phyloP scores from a whole-genome alignment of 2,888 invertebrate genomes.

The Harmothoe impar region DNA sequence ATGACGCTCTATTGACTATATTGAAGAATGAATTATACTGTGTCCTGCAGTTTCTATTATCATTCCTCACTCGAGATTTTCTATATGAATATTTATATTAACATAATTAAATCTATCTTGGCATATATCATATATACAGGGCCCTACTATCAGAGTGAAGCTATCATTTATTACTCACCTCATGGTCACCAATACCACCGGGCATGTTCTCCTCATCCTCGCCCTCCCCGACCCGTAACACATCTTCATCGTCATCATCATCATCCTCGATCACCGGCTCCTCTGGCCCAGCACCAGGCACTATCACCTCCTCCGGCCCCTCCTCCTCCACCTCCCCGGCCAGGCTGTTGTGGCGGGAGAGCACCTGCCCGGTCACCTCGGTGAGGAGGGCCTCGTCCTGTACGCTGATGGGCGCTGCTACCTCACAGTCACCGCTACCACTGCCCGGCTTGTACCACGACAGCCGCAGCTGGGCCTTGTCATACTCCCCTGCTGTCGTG shows the following conservation, averaged over 20 bases:
- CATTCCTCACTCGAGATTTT: too few species aligned
- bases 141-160: too few species aligned
- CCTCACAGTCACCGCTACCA: neutral
- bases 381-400: slow-evolving; percentile 36
- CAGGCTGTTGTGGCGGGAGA: slow-evolving; percentile 25
- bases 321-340: slow-evolving; percentile 15
- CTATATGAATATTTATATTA: too few species aligned
- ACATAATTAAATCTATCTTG: too few species aligned
- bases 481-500: slow-evolving; percentile 78
- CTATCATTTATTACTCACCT: slow-evolving; percentile 36
- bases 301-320: slow-evolving; percentile 38
- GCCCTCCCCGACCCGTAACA: slow-evolving; percentile 56
- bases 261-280: slow-evolving; percentile 18
- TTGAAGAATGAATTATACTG: too few species aligned
- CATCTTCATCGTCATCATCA: slow-evolving; percentile 63
- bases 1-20: too few species aligned
- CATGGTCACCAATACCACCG: slow-evolving; percentile 9
- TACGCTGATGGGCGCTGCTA: neutral
- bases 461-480: slow-evolving; percentile 76
- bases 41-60: too few species aligned
- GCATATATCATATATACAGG: too few species aligned
- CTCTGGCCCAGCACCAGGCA: neutral
- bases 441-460: slow-evolving; percentile 75
- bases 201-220: slow-evolving; percentile 58
- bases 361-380: slow-evolving; percentile 43